Base-by-base conservation (phyloP, 2,113 vertebrate species). In the Myotis davidii region DNA sequence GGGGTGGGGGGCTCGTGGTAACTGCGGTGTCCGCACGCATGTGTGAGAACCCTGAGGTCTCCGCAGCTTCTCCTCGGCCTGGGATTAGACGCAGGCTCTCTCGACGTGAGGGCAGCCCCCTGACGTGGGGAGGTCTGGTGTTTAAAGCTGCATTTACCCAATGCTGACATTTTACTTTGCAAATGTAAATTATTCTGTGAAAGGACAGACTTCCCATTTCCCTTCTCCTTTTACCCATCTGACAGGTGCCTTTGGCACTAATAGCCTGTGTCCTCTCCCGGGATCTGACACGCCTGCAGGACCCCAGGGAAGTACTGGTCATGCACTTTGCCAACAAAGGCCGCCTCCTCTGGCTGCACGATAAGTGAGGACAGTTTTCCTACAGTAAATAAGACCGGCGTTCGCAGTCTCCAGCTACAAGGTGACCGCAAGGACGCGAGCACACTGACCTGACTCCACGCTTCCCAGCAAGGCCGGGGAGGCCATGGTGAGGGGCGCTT, bases 391-490 rank as follows among this genome's bases (percentile, higher is more conserved):
- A 17, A 50, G 48, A 27, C 37, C 52, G 90, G 69, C 32, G 45
- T 23, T 32, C 11, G 52, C 25, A 3, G 16, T 32, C 83, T 64
- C 23, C 5, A 18, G 85, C 27, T 48, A 5, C 4, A 14, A 54
- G 29, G 23, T 14, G 4, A 50, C 20, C 0, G 13, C 2, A 74
- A 76, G 78, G 48, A 34, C 0, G 42, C 6, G 11, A 25, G 18
- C 61, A 52, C 87, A 97, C 98, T 96, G 98, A 99, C 99, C 99
- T 94, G 99, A 99, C 95, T 99, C 99, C 97, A 99, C 99, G 6
- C 97, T 98, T 37, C 99, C 99, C 99, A 99, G 98, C 99, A 99
- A 99, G 98, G 99, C 99, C 88, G 99, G 99, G 96, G 99, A 99
- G 90, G 99, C 99, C 99, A 99, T 99, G 95, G 99, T 99, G 96